These are phyloP conservation scores for Axis porcinus DNA, from an alignment of 2,113 vertebrate species.

Conservation along the genomic window DNA sequence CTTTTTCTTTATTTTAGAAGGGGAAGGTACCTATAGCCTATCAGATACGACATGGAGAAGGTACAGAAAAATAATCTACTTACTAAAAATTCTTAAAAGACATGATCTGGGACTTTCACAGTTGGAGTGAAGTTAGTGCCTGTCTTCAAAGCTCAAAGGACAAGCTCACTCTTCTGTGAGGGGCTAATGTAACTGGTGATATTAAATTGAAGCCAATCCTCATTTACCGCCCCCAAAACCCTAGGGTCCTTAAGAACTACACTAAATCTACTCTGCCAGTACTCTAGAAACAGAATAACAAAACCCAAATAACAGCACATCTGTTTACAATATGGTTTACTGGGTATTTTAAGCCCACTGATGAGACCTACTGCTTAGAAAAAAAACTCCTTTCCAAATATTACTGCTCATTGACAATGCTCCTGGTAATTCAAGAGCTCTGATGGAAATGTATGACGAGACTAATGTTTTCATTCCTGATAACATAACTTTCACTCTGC, in stretches of 20 bases:
- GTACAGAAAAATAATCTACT: constrained; percentile 6
- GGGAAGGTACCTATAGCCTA: neutral
- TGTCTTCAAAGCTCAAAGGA: neutral
- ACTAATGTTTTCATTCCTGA: neutral
- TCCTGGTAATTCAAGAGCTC: neutral
- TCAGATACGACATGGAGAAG: neutral
- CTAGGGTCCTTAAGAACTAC: neutral
- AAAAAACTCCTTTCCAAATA: neutral
- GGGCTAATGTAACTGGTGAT: neutral
- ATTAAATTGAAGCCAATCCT: neutral
- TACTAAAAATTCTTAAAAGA: neutral
- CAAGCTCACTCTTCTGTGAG: neutral
- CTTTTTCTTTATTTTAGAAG: neutral
- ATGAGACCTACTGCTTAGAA: neutral
- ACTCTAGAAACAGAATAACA: neutral
- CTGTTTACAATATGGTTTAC: neutral
- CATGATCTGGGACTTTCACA: neutral
- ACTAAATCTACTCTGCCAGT: neutral
- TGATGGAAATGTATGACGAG: neutral
- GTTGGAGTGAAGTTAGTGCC: neutral
- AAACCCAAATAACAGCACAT: neutral
- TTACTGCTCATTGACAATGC: neutral
- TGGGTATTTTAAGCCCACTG: neutral
- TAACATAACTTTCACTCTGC: neutral
- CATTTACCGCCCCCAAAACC: neutral